Evolutionary conservation across 2,888 invertebrate species (phyloP).

Genomic region (Ophraella communa): DNA sequence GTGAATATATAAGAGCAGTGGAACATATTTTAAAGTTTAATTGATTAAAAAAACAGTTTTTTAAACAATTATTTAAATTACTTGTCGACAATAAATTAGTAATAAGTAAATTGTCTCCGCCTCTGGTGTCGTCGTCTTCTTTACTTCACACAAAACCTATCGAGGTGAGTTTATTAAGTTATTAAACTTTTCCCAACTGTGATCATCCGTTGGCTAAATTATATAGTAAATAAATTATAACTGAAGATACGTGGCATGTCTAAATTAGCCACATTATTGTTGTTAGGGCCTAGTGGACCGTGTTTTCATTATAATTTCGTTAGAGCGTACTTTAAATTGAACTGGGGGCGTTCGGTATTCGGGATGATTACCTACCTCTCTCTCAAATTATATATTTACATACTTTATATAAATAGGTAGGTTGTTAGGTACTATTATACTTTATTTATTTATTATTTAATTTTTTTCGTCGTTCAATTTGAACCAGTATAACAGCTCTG

Average conservation of each 20-base stretch:
- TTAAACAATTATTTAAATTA: no score
- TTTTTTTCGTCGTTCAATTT: slow-evolving; percentile 1
- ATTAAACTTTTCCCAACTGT: slow-evolving; percentile 55
- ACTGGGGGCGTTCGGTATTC: slow-evolving; percentile 45
- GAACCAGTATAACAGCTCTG: slow-evolving; percentile 34
- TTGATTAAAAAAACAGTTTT: no score
- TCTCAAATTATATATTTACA: slow-evolving; percentile 49
- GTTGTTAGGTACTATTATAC: slow-evolving; percentile 37
- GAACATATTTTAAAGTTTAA: no score
- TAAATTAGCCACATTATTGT: slow-evolving; percentile 45
- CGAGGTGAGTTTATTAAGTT: slow-evolving; percentile 53
- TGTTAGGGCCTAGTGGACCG: slow-evolving; percentile 48
- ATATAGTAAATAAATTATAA: slow-evolving; percentile 46
- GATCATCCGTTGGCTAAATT: slow-evolving; percentile 55
- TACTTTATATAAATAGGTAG: slow-evolving; percentile 45
- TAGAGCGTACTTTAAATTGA: slow-evolving; percentile 45
- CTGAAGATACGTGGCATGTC: slow-evolving; percentile 33
- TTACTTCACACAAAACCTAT: slow-evolving; percentile 31
- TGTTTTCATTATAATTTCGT: slow-evolving; percentile 48
- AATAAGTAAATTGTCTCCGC: background rate
- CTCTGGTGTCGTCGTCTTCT: slow-evolving; percentile 19
- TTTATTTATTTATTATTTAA: slow-evolving; percentile 21
- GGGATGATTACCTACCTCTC: slow-evolving; percentile 36
- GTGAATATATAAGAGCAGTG: no score
- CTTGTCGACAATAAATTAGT: no score